Percentiles rank a stretch among this genome's conserved stretches.
phyloP scores from a whole-genome alignment of 1,140 invertebrate species.

The Acromyrmex heyeri region DNA sequence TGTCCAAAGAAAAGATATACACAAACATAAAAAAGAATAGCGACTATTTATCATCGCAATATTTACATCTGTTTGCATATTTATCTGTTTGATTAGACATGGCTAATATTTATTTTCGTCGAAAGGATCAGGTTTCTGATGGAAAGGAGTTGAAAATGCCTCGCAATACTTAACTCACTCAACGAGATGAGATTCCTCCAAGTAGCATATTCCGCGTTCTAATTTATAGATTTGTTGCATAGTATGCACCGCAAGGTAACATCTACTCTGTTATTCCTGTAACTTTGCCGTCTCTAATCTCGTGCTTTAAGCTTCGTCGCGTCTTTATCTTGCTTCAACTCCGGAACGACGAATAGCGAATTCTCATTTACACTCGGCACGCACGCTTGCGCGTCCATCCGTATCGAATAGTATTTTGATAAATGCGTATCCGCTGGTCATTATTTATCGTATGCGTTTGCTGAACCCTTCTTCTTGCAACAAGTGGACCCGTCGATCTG shows the following conservation, averaged over 20 bases:
- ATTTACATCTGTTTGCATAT: constrained; percentile 22
- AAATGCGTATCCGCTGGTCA: constrained; percentile 37
- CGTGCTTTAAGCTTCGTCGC: not conserved
- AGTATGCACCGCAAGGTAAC: not conserved
- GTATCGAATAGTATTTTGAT: constrained; percentile 54
- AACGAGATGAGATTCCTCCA: not conserved
- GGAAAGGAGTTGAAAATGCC: not conserved
- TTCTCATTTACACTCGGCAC: not conserved
- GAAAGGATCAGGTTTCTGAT: not conserved
- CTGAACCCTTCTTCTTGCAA: not conserved
- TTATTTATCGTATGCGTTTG: constrained; percentile 50
- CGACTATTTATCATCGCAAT: constrained; percentile 24
- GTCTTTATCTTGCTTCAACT: not conserved
- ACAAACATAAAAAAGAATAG: not conserved
- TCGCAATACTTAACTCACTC: not conserved
- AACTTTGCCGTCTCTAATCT: not conserved
- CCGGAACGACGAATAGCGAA: not conserved
- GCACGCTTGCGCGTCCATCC: not conserved
- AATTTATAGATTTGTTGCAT: constrained; percentile 19
- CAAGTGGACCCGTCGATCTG: constrained; percentile 17
- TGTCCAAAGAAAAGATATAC: not conserved
- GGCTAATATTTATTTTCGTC: constrained; percentile 41
- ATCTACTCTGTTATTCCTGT: constrained; percentile 2
- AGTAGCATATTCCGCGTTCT: not conserved
- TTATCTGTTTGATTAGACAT: constrained; percentile 33